These are phyloP conservation scores for Drosophila picticornis DNA, from an alignment of 2,888 invertebrate species.

Conservation along the genomic window DNA sequence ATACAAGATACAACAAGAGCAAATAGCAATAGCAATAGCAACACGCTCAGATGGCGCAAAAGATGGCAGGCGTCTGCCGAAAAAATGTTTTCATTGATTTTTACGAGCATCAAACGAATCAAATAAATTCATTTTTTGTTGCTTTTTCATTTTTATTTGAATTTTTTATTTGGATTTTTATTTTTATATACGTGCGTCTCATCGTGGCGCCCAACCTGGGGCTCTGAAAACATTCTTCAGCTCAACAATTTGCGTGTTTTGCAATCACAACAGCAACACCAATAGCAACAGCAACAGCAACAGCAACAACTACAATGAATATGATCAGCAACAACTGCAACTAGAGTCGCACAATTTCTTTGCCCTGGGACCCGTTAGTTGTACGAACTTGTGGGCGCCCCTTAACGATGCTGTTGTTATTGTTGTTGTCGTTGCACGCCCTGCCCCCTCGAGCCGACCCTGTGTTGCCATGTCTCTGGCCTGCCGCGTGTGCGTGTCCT, in stretches of 20 bases:
- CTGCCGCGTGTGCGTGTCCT: slow-evolving; percentile 53
- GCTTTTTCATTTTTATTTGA: slow-evolving; percentile 21
- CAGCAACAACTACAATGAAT: slow-evolving; percentile 18
- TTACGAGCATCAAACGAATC: slow-evolving; percentile 76
- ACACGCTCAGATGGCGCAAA: slow-evolving; percentile 31
- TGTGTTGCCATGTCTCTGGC: background rate
- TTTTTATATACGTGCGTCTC: slow-evolving; percentile 28
- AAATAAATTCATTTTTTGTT: slow-evolving; percentile 66
- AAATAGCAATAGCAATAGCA: background rate
- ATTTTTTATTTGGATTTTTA: background rate
- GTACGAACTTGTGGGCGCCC: slow-evolving; percentile 56
- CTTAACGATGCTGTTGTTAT: slow-evolving; percentile 57
- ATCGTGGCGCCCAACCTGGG: slow-evolving; percentile 41
- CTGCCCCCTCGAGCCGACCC: background rate
- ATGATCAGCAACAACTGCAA: slow-evolving; percentile 7
- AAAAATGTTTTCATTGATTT: slow-evolving; percentile 79
- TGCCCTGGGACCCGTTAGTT: slow-evolving; percentile 51
- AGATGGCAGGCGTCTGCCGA: slow-evolving; percentile 58
- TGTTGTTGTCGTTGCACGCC: slow-evolving; percentile 7
- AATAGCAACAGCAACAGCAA: slow-evolving; percentile 32
- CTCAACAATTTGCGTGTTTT: slow-evolving; percentile 37
- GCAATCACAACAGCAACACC: slow-evolving; percentile 47
- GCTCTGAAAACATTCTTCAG: slow-evolving; percentile 11
- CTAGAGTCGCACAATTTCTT: slow-evolving; percentile 42
- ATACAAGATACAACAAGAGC: background rate